Conservation (phyloP, 2,113 vertebrate genomes). For the Leucoraja erinaceus region DNA sequence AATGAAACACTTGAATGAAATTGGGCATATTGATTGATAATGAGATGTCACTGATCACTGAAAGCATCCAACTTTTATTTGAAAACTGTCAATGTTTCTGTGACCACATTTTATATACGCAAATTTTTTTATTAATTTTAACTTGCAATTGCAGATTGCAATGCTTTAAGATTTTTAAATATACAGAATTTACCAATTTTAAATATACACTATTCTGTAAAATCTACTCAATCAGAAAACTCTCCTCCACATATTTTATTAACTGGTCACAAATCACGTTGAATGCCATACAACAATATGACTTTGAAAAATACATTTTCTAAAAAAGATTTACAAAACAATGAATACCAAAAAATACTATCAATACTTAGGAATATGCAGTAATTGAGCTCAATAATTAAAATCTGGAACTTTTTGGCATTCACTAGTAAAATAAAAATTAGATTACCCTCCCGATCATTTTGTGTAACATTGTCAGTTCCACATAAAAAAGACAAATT, state of each 20-base stretch:
- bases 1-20: neutral
- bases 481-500: neutral
- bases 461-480: conserved; percentile 1
- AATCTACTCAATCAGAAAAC: conserved; percentile 6
- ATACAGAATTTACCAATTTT: neutral
- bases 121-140: neutral
- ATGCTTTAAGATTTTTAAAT: conserved; percentile 7
- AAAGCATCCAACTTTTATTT: conserved; percentile 19
- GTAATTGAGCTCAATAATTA: neutral
- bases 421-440: neutral
- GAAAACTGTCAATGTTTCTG: neutral
- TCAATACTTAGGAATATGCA: neutral
- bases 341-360: conserved; percentile 12
- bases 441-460: neutral
- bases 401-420: conserved; percentile 25
- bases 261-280: neutral
- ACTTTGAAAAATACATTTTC: neutral
- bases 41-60: neutral
- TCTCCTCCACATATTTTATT: conserved; percentile 1
- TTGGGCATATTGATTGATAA: neutral
- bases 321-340: conserved; percentile 31
- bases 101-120: neutral
- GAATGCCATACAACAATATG: neutral
- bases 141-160: neutral
- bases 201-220: conserved; percentile 16